phyloP scores from a whole-genome alignment of 1,140 invertebrate species.

The Apocrypta bakeri region DNA sequence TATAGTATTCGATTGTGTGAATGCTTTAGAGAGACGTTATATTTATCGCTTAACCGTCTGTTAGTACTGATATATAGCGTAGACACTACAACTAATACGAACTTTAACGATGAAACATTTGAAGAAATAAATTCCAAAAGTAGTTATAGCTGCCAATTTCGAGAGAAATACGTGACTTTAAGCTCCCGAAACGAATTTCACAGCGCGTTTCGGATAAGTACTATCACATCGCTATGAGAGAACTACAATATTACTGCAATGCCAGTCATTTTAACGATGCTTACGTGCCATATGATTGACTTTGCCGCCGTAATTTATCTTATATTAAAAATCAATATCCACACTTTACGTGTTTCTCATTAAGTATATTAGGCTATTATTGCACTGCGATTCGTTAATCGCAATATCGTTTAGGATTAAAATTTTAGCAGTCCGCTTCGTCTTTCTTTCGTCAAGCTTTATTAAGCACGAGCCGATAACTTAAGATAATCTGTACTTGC shows the following conservation, averaged over 20 bases:
- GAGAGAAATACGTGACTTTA: background rate
- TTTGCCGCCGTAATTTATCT: background rate
- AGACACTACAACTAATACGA: too few species aligned
- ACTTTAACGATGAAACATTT: too few species aligned
- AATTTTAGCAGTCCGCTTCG: background rate
- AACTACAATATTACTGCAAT: constrained; percentile 5
- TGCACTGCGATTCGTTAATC: background rate
- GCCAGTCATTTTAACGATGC: constrained; percentile 27
- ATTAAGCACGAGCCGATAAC: background rate
- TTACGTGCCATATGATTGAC: constrained; percentile 23
- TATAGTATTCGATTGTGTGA: too few species aligned
- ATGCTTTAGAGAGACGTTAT: too few species aligned
- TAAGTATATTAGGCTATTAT: background rate
- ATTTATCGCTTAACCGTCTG: too few species aligned
- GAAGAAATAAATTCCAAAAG: too few species aligned
- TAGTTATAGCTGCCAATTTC: too few species aligned
- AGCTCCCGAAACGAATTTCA: background rate
- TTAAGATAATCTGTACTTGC: background rate
- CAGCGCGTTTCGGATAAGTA: background rate
- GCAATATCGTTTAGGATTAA: background rate
- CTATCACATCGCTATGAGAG: background rate
- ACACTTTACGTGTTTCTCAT: background rate
- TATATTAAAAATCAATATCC: background rate
- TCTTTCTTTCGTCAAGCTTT: background rate
- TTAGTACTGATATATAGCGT: too few species aligned